These are phyloP conservation scores for Galagoides demidoff DNA, from an alignment of 2,797 vertebrate genomes.

Conservation along the genomic window DNA sequence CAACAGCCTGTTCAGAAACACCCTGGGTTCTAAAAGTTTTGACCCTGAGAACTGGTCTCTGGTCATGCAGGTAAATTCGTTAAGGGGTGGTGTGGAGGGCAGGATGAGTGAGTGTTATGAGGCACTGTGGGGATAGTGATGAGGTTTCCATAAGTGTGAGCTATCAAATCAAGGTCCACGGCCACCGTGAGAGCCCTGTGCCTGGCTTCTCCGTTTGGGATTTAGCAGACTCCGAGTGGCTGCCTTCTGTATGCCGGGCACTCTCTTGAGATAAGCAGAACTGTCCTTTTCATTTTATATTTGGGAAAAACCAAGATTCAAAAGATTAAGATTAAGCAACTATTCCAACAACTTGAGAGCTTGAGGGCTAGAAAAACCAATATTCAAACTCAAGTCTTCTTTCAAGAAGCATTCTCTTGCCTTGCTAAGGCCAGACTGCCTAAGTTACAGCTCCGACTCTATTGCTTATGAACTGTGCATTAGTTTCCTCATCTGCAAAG, in stretches of 20 bases:
- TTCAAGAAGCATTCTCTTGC: background rate
- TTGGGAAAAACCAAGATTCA: background rate
- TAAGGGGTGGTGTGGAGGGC: background rate
- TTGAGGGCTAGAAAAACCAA: background rate
- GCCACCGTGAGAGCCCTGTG: accelerated
- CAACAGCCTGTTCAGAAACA: background rate
- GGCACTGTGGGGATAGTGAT: background rate
- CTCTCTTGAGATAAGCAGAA: background rate
- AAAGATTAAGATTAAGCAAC: background rate
- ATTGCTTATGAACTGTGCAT: background rate
- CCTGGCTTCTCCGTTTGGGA: background rate
- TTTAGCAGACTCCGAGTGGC: background rate
- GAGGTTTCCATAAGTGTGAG: background rate
- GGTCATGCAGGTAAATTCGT: accelerated
- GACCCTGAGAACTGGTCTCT: background rate
- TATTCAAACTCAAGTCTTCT: background rate
- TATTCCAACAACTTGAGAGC: background rate
- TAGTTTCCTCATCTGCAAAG: background rate
- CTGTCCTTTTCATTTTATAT: background rate
- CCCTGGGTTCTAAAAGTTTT: background rate
- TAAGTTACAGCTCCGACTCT: background rate
- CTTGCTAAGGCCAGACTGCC: background rate
- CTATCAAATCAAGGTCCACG: background rate
- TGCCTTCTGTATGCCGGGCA: accelerated
- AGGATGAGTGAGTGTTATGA: background rate